Conservation (phyloP, 2,113 vertebrate genomes). For the Upupa epops region DNA sequence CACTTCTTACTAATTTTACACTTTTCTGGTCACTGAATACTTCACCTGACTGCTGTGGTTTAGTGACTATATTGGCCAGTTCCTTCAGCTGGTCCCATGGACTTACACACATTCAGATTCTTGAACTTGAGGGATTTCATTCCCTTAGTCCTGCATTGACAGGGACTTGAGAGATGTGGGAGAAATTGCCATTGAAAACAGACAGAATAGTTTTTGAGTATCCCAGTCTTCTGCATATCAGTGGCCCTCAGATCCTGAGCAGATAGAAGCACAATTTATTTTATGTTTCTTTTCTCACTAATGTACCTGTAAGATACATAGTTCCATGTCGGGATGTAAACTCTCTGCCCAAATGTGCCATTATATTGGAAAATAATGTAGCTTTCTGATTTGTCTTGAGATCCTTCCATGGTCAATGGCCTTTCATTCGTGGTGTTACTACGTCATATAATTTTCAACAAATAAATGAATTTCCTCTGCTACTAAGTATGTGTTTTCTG, state of each 20-base stretch:
- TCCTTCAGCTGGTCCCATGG: background rate
- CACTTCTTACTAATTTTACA: background rate
- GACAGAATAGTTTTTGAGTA: background rate
- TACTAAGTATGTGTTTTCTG: background rate
- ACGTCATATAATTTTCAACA: background rate
- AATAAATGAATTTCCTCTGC: background rate
- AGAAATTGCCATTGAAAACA: background rate
- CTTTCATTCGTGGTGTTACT: background rate
- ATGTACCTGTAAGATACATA: background rate
- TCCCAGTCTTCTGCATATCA: background rate
- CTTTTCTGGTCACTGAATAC: background rate
- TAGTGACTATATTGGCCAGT: background rate
- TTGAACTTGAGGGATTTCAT: background rate
- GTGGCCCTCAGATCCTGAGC: background rate
- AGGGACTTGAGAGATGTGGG: background rate
- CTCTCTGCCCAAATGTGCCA: background rate
- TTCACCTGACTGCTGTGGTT: background rate
- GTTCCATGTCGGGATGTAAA: background rate
- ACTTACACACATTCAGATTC: background rate
- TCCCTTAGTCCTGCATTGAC: background rate
- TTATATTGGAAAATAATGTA: background rate
- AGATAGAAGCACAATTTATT: background rate
- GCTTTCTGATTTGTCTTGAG: background rate
- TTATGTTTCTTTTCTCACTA: background rate
- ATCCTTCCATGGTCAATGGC: background rate